Evolutionary conservation across 2,888 invertebrate species (phyloP).

Genomic region (Drosophila prolongata): DNA sequence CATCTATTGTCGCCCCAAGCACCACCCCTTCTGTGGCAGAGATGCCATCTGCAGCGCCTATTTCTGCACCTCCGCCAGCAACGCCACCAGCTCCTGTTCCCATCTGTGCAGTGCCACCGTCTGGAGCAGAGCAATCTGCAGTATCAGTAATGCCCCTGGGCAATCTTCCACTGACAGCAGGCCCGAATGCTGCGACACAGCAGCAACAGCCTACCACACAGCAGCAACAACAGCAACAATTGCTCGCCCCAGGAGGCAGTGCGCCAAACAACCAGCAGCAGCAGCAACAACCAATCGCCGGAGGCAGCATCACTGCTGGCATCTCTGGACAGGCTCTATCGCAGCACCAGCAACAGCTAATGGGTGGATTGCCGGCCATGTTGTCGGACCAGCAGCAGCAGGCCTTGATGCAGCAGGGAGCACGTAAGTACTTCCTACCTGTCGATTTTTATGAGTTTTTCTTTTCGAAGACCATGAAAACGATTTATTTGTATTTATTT

Average conservation of each 20-base stretch:
- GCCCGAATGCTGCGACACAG: constrained; percentile 25
- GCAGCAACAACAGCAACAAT: constrained; percentile 32
- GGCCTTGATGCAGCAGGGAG: constrained; percentile 74
- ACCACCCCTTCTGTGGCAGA: constrained; percentile 11
- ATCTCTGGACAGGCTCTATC: constrained; percentile 82
- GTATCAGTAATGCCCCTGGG: constrained; percentile 18
- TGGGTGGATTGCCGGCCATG: constrained; percentile 72
- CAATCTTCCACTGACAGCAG: constrained; percentile 37
- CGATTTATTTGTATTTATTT: too few relatives aligned
- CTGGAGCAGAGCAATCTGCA: constrained; percentile 26
- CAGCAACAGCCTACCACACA: constrained; percentile 18
- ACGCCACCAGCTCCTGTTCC: constrained; percentile 42
- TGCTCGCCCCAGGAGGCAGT: constrained; percentile 41
- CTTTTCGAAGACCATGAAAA: not conserved
- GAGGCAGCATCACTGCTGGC: constrained; percentile 83
- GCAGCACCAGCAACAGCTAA: constrained; percentile 81
- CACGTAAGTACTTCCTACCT: constrained; percentile 73
- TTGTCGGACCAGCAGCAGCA: constrained; percentile 73
- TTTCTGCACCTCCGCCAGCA: constrained; percentile 26
- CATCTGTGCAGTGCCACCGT: constrained; percentile 24
- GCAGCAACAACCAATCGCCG: constrained; percentile 72
- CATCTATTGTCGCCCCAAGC: constrained; percentile 10
- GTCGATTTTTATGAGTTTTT: not conserved
- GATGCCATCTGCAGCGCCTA: constrained; percentile 15
- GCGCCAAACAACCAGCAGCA: constrained; percentile 34